These are phyloP conservation scores for Pangasius macronema DNA, from an alignment of 2,797 vertebrate genomes.

Conservation along the genomic window DNA sequence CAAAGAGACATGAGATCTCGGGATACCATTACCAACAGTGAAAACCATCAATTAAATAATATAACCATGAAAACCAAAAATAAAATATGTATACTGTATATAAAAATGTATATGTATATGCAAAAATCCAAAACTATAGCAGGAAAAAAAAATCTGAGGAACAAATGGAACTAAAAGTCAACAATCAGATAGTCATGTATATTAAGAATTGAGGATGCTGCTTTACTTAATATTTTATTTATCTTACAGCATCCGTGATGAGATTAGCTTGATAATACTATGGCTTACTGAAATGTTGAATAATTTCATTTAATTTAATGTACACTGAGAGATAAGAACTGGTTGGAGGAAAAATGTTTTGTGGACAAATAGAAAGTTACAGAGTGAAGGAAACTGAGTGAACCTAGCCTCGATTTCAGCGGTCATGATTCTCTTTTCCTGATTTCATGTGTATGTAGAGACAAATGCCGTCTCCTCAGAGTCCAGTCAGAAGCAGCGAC, in stretches of 20 bases:
- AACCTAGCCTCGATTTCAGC: not conserved
- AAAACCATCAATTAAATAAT: not conserved
- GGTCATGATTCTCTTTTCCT: not conserved
- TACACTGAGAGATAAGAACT: not conserved
- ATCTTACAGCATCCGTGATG: not conserved
- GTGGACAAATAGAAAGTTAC: not conserved
- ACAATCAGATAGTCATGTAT: not conserved
- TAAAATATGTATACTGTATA: not conserved
- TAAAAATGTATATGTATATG: too few relatives aligned
- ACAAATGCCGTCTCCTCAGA: not conserved
- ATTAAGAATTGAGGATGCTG: not conserved
- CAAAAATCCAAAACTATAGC: not conserved
- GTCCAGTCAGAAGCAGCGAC: not conserved
- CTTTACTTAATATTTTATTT: not conserved
- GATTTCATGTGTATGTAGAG: too few relatives aligned
- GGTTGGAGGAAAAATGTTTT: not conserved
- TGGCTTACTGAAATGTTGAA: not conserved
- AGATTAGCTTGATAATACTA: not conserved
- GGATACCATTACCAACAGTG: not conserved
- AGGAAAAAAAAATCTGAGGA: too few relatives aligned
- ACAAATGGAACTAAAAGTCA: not conserved
- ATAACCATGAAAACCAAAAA: too few relatives aligned
- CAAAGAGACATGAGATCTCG: not conserved
- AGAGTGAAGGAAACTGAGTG: not conserved
- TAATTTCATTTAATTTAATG: not conserved